Evolutionary conservation across 1,140 invertebrate species (phyloP).

Genomic region (Euwallacea fornicatus): DNA sequence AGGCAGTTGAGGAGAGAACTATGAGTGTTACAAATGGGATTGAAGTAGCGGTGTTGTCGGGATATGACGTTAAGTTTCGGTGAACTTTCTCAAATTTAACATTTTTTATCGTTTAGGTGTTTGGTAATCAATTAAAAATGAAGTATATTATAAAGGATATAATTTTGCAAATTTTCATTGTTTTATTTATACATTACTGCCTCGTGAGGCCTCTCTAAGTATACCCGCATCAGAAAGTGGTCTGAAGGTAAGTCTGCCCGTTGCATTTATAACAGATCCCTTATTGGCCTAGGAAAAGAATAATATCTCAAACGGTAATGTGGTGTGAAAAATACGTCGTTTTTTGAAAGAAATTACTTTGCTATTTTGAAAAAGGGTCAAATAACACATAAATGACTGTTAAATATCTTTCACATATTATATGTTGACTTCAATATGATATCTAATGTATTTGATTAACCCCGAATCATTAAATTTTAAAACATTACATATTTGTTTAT

Average conservation of each 20-base stretch:
- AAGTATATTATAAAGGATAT: background rate
- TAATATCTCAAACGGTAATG: too few relatives aligned
- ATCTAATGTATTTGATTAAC: too few relatives aligned
- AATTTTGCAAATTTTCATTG: background rate
- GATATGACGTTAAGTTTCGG: slow-evolving; percentile 21
- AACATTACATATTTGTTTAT: too few relatives aligned
- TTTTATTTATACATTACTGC: background rate
- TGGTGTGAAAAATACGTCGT: too few relatives aligned
- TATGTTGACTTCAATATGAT: too few relatives aligned
- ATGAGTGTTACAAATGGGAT: slow-evolving; percentile 23
- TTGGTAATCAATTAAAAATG: background rate
- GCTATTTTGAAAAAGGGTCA: too few relatives aligned
- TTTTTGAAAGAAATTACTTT: too few relatives aligned
- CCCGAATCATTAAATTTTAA: too few relatives aligned
- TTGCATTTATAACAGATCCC: background rate
- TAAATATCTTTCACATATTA: too few relatives aligned
- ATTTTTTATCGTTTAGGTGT: background rate
- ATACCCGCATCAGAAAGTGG: background rate
- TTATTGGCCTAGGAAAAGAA: too few relatives aligned
- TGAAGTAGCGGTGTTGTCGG: slow-evolving; percentile 25
- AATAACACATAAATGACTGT: too few relatives aligned
- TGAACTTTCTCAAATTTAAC: background rate
- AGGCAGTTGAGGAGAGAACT: background rate
- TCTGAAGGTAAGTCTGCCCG: background rate
- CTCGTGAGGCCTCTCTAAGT: background rate